These are phyloP conservation scores for Lasioglossum figueresi DNA, from an alignment of 2,888 invertebrate species.

Conservation along the genomic window DNA sequence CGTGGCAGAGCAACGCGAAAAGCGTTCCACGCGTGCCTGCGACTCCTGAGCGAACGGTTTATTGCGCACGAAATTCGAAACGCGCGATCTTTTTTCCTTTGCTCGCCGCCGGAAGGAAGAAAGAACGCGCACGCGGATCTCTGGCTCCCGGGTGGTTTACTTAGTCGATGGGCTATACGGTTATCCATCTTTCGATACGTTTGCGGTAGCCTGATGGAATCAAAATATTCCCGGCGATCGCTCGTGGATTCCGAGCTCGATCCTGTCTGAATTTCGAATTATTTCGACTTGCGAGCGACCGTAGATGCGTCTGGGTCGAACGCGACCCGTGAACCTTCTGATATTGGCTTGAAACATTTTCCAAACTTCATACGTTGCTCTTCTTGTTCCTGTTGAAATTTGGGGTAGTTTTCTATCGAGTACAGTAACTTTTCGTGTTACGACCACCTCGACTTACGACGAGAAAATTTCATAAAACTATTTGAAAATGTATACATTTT, in stretches of 20 bases:
- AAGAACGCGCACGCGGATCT: neutral
- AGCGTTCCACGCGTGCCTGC: constrained; percentile 65
- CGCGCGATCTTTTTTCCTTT: constrained; percentile 16
- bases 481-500: no score
- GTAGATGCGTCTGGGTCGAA: neutral
- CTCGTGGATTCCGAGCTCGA: neutral
- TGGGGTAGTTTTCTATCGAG: neutral
- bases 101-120: neutral
- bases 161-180: constrained; percentile 42
- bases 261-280: neutral
- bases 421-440: no score
- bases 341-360: neutral
- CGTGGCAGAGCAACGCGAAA: constrained; percentile 34
- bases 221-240: constrained; percentile 36
- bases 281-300: neutral
- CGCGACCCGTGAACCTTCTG: neutral
- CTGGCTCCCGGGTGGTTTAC: constrained; percentile 30
- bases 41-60: constrained; percentile 43
- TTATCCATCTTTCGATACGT: constrained; percentile 43
- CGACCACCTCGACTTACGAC: no score
- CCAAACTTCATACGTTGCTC: neutral
- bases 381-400: neutral
- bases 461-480: no score
- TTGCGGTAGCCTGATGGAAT: constrained; percentile 43
- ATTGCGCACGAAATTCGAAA: constrained; percentile 59